phyloP scores from a whole-genome alignment of 2,888 invertebrate species.

The Harpalus rufipes region DNA sequence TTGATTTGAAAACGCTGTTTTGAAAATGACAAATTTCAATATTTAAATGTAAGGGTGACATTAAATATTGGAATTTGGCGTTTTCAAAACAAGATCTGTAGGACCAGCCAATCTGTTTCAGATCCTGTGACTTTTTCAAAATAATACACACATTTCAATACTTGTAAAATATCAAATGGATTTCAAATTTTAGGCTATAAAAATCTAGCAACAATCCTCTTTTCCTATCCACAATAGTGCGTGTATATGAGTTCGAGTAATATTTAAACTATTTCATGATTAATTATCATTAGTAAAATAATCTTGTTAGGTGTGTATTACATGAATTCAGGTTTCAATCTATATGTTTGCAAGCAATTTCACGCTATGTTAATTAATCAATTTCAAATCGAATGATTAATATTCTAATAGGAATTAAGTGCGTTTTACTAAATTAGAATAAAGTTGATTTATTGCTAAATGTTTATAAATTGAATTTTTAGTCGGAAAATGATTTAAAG shows the following conservation, averaged over 20 bases:
- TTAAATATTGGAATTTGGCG: no score
- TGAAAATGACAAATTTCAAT: no score
- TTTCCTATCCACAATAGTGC: background rate
- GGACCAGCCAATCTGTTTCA: no score
- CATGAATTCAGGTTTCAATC: constrained; percentile 34
- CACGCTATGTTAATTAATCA: constrained; percentile 26
- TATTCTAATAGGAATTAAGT: constrained; percentile 41
- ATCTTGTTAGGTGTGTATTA: constrained; percentile 43
- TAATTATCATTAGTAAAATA: constrained; percentile 44
- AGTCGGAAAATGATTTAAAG: background rate
- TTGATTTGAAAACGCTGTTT: no score
- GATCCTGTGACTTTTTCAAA: no score
- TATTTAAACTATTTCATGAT: constrained; percentile 10
- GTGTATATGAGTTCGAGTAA: background rate
- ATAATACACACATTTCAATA: no score
- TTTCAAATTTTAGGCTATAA: no score
- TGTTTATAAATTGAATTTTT: constrained; percentile 15
- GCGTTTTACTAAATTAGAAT: constrained; percentile 37
- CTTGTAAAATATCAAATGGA: no score
- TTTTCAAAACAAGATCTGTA: no score
- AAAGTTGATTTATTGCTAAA: constrained; percentile 25
- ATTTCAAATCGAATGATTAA: constrained; percentile 45
- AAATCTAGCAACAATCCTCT: no score
- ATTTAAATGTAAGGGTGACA: no score
- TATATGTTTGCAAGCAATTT: constrained; percentile 42